Evolutionary conservation across 2,797 vertebrate species (phyloP).

Genomic region (Molossus alvarezi): DNA sequence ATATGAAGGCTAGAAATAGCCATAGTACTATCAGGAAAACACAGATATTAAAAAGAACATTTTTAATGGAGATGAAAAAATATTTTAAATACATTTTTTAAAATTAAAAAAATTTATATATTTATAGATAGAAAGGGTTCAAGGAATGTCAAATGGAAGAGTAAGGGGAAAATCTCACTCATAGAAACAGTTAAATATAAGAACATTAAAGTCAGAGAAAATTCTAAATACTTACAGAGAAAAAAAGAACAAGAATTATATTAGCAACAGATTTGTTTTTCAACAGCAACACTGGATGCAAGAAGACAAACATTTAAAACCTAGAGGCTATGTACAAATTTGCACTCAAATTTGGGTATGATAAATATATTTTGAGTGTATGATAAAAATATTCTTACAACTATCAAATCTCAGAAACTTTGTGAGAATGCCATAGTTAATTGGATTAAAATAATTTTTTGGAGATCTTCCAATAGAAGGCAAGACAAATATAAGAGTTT

Average conservation of each 20-base stretch:
- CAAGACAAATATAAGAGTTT: background rate
- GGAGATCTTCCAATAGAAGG: background rate
- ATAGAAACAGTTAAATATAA: constrained; percentile 45
- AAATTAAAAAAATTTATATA: constrained; percentile 38
- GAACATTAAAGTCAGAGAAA: constrained; percentile 2
- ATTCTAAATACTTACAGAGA: background rate
- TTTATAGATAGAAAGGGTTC: background rate
- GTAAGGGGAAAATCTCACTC: background rate
- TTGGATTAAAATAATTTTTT: constrained; percentile 37
- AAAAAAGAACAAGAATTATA: constrained; percentile 17
- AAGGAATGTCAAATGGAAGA: background rate
- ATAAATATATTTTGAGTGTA: background rate
- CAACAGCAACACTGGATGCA: background rate
- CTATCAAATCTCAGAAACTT: constrained; percentile 17
- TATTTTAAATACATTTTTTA: constrained; percentile 36
- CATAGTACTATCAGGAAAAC: background rate
- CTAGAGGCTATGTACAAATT: background rate
- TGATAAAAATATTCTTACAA: background rate
- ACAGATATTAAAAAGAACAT: background rate
- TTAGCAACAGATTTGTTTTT: background rate
- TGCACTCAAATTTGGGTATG: background rate
- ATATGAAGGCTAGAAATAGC: background rate
- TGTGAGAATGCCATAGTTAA: constrained; percentile 15
- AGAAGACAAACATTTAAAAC: background rate
- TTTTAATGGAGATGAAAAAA: background rate